These are phyloP conservation scores for Aproaerema taeniolella DNA, from an alignment of 2,888 invertebrate species.

Conservation along the genomic window DNA sequence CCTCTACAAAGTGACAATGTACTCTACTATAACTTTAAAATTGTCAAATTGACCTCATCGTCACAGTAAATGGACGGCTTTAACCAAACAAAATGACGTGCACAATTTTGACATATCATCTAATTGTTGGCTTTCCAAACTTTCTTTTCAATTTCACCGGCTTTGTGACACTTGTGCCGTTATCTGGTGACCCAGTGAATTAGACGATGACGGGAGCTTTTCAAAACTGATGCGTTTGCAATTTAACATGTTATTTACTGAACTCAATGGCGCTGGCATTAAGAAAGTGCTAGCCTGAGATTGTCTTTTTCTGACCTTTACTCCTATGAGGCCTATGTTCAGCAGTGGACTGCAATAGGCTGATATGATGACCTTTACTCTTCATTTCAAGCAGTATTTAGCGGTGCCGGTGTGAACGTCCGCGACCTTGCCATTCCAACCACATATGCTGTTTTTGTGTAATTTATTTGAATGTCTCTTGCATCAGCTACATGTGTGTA, in stretches of 20 bases:
- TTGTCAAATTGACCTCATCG: too few species aligned
- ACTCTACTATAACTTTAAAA: too few species aligned
- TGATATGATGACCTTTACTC: too few species aligned
- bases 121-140: slow-evolving; percentile 67
- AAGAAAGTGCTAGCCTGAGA: too few species aligned
- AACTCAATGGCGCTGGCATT: too few species aligned
- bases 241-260: too few species aligned
- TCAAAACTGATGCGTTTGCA: slow-evolving; percentile 34
- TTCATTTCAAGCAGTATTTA: background rate
- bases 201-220: slow-evolving; percentile 48
- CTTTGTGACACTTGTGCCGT: slow-evolving; percentile 53
- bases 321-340: too few species aligned
- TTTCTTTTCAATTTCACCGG: slow-evolving; percentile 56
- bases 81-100: too few species aligned
- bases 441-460: background rate
- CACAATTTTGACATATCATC: slow-evolving; percentile 35
- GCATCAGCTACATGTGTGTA: background rate
- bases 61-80: too few species aligned
- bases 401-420: background rate
- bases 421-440: background rate
- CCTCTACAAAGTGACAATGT: background rate
- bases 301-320: background rate
- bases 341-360: too few species aligned
- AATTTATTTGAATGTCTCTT: background rate
- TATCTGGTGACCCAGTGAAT: slow-evolving; percentile 56